Percentiles rank a stretch among this genome's conserved stretches.
Evolutionary conservation across 1,140 invertebrate genomes (phyloP).

Genomic region (Rhagoletis zephyria): DNA sequence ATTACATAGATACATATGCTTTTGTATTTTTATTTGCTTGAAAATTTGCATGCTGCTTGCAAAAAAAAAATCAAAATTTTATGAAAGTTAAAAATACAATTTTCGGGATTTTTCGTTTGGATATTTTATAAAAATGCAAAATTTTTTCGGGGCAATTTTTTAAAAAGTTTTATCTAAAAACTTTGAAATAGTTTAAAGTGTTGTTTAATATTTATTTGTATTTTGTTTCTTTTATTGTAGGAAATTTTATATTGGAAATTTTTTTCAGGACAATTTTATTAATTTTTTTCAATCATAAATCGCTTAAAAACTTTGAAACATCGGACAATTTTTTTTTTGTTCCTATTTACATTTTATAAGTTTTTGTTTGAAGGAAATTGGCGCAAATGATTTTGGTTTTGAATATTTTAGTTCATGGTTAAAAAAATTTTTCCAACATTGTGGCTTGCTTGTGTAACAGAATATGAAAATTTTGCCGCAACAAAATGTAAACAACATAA

Average conservation of each 20-base stretch:
- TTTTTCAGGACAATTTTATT: too few relatives aligned
- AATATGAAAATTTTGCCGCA: too few relatives aligned
- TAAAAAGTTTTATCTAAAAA: too few relatives aligned
- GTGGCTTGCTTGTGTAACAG: too few relatives aligned
- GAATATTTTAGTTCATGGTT: not conserved
- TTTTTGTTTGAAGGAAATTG: not conserved
- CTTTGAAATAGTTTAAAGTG: too few relatives aligned
- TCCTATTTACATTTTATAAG: too few relatives aligned
- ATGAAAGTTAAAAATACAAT: not conserved
- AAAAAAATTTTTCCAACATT: not conserved
- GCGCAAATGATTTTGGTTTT: constrained; percentile 4
- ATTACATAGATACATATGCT: not conserved
- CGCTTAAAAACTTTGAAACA: too few relatives aligned
- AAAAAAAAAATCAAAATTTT: not conserved
- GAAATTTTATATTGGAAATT: not conserved
- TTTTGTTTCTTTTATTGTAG: not conserved
- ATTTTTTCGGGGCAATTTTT: too few relatives aligned
- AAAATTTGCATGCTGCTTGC: not conserved
- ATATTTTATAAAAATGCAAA: not conserved
- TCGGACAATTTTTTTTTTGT: not conserved
- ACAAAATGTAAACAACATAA: too few relatives aligned
- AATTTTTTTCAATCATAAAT: too few relatives aligned
- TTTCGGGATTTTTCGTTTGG: not conserved
- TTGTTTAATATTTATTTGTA: not conserved
- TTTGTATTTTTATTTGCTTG: not conserved